A percentile compares a stretch with the other conserved stretches of the same genome.
These are phyloP conservation scores for Lithodes maja DNA, from an alignment of 2,888 invertebrate species.

Conservation along the genomic window DNA sequence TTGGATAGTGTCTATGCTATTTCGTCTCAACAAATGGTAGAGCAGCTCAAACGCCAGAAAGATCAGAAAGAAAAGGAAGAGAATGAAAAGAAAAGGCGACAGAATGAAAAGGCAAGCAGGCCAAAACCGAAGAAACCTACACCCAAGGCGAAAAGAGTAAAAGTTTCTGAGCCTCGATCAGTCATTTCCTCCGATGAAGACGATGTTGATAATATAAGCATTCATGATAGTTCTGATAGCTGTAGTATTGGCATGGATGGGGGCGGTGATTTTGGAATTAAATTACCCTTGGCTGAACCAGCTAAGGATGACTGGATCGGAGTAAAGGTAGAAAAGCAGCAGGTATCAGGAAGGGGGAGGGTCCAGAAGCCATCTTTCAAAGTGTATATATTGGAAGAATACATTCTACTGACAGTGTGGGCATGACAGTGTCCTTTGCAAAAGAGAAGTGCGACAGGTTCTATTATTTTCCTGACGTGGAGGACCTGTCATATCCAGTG, in stretches of 20 bases:
- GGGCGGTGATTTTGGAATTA: background rate
- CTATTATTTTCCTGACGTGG: background rate
- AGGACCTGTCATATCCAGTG: conserved; percentile 10
- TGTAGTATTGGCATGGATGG: background rate
- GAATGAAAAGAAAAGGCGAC: background rate
- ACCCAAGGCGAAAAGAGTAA: background rate
- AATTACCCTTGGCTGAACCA: conserved; percentile 14
- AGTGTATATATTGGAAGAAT: background rate
- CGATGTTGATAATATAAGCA: background rate
- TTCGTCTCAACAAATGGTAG: background rate
- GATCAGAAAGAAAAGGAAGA: background rate
- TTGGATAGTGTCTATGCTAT: background rate
- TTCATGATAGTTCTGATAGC: background rate
- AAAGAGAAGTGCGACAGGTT: background rate
- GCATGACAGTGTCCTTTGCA: conserved; percentile 18
- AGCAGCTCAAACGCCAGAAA: background rate
- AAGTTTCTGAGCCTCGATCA: background rate
- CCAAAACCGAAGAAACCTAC: background rate
- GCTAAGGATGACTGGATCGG: background rate
- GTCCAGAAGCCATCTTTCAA: background rate
- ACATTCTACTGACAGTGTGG: background rate
- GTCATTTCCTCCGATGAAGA: background rate
- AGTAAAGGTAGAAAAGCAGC: background rate
- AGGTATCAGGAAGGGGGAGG: background rate
- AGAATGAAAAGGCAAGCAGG: background rate